Conservation (phyloP, 2,113 vertebrate species). For the Corythornis madagascariensis region DNA sequence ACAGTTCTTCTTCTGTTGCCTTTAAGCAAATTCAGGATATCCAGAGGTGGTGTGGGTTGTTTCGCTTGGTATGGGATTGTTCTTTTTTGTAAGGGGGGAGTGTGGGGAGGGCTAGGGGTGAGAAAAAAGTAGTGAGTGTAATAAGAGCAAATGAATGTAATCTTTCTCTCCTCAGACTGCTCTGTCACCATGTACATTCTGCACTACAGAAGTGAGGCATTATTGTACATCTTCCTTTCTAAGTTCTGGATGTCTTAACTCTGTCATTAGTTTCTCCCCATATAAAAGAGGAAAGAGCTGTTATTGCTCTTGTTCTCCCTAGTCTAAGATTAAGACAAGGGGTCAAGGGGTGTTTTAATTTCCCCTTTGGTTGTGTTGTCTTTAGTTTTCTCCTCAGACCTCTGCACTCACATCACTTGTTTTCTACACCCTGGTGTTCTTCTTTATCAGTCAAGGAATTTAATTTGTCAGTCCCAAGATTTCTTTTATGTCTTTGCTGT, state of each 20-base stretch:
- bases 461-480: neutral
- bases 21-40: neutral
- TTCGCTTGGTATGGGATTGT: neutral
- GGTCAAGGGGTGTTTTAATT: neutral
- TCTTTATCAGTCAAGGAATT: neutral
- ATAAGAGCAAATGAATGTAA: neutral
- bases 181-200: neutral
- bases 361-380: neutral
- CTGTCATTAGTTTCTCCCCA: neutral
- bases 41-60: neutral
- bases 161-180: neutral
- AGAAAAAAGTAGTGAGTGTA: neutral
- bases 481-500: neutral
- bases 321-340: neutral
- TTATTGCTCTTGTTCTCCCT: neutral
- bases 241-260: neutral
- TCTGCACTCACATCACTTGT: neutral
- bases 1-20: neutral
- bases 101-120: too few relatives aligned
- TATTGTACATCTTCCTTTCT: constrained; percentile 5
- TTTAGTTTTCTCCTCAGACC: neutral
- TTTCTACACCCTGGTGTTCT: neutral
- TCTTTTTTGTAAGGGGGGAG: neutral
- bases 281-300: neutral
- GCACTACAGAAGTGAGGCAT: neutral